Conservation (phyloP, 1,140 invertebrate species). For the Aphis craccivora region DNA sequence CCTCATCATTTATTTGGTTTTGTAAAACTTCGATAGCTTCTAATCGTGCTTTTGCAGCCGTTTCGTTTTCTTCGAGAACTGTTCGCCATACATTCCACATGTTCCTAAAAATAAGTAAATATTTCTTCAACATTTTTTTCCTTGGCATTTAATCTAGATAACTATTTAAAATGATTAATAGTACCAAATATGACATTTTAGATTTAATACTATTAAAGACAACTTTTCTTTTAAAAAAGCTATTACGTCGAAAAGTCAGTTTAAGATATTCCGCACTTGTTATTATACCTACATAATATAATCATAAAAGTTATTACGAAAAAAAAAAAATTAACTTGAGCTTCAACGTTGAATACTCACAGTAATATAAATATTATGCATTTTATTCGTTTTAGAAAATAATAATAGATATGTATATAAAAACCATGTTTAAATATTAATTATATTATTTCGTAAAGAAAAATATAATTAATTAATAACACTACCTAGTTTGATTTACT, state of each 20-base stretch:
- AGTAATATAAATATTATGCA: no score
- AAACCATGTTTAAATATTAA: no score
- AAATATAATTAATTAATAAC: no score
- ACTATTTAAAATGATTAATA: neutral
- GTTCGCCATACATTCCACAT: slow-evolving; percentile 96
- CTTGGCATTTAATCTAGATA: neutral
- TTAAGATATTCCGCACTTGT: neutral
- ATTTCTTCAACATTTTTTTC: neutral
- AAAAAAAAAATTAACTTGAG: no score
- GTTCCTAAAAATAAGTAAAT: slow-evolving; percentile 75
- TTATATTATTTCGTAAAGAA: no score
- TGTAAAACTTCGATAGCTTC: slow-evolving; percentile 93
- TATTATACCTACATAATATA: neutral
- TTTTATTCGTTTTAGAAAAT: no score
- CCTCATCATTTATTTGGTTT: slow-evolving; percentile 91
- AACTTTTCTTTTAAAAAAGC: neutral
- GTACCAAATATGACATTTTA: neutral
- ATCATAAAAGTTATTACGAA: no score
- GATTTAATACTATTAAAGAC: neutral
- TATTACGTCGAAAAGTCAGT: neutral
- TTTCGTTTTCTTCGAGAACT: slow-evolving; percentile 94
- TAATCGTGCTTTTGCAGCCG: slow-evolving; percentile 85
- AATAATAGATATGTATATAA: no score
- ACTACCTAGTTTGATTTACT: no score
- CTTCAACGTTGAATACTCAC: no score